These are phyloP conservation scores for Daubentonia madagascariensis DNA, from an alignment of 2,113 vertebrate genomes.

Conservation along the genomic window DNA sequence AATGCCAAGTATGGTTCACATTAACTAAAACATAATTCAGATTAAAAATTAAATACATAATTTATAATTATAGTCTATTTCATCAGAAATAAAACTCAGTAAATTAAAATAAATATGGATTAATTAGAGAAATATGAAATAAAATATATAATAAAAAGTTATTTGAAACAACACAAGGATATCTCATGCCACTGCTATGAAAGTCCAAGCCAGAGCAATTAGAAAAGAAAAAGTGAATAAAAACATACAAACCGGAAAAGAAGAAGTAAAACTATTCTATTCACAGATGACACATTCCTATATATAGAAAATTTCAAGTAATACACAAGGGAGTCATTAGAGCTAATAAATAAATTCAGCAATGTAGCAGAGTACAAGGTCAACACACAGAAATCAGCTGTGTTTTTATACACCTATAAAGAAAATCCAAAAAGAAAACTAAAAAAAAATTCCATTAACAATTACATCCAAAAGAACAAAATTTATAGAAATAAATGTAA, in stretches of 20 bases:
- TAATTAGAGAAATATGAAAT: neutral
- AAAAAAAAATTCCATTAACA: neutral
- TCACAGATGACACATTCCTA: neutral
- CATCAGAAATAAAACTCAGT: neutral
- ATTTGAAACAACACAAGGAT: neutral
- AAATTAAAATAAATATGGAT: neutral
- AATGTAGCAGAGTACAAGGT: neutral
- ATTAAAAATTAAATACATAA: neutral
- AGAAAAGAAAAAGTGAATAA: neutral
- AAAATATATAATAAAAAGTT: neutral
- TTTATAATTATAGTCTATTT: neutral
- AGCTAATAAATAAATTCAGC: neutral
- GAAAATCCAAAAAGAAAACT: neutral
- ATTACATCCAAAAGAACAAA: neutral
- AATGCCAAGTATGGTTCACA: neutral
- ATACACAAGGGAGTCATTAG: neutral
- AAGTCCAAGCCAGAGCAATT: neutral
- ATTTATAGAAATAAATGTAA: neutral
- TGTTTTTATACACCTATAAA: neutral
- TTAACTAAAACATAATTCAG: neutral
- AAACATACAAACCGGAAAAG: neutral
- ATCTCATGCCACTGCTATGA: neutral
- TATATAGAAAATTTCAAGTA: neutral
- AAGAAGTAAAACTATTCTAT: neutral
- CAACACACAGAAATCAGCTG: neutral